Percentiles rank a stretch among this genome's conserved stretches.
phyloP scores from a whole-genome alignment of 2,113 vertebrate species.

The Microtus oregoni region DNA sequence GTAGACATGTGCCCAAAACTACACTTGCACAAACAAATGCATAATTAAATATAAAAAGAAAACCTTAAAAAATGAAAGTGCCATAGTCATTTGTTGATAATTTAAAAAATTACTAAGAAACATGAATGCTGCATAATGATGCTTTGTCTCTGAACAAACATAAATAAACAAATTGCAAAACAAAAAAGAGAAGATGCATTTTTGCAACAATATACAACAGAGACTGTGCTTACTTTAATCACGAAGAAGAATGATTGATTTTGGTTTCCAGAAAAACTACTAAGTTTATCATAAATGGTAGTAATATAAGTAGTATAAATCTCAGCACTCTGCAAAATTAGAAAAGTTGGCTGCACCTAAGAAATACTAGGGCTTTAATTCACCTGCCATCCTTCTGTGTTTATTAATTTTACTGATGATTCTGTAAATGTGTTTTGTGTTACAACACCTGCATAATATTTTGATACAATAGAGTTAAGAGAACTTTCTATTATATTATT shows the following conservation, averaged over 20 bases:
- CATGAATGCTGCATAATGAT: not conserved
- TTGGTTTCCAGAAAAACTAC: constrained; percentile 1
- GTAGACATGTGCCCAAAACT: no score
- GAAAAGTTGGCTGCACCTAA: not conserved
- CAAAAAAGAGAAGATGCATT: not conserved
- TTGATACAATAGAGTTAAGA: not conserved
- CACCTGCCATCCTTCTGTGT: not conserved
- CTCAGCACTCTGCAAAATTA: not conserved
- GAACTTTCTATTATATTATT: not conserved
- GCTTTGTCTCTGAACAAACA: not conserved
- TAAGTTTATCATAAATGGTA: constrained; percentile 5
- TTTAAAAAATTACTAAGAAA: not conserved
- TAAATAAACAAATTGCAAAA: not conserved
- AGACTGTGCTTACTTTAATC: not conserved
- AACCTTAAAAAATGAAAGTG: not conserved
- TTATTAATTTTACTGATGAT: not conserved
- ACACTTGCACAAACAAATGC: no score
- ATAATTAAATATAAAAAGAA: no score
- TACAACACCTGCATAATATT: not conserved
- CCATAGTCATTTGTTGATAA: not conserved
- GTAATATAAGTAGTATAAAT: not conserved
- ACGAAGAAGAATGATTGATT: not conserved
- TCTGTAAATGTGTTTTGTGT: not conserved
- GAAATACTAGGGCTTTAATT: constrained; percentile 1
- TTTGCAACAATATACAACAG: not conserved